Base-by-base conservation (phyloP, 2,888 invertebrate genomes). In the Cheilosia pagana region DNA sequence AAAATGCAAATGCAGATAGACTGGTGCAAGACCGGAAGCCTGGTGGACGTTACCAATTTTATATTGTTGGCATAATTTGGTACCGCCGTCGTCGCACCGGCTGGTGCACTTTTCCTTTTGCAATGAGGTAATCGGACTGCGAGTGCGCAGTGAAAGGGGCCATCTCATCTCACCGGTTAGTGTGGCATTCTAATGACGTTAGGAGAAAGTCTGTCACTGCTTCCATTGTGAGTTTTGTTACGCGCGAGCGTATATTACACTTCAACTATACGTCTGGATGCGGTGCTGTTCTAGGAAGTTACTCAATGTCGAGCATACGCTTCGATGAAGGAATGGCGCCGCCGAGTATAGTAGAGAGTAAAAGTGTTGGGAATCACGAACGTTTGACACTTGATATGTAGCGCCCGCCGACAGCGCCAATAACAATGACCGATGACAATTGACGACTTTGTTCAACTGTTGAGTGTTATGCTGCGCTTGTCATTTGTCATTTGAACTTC, bases 141-240 rank as follows among this genome's bases (percentile, higher is more conserved):
- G 19, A 71, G 48, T 77, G 21, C 68, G 52, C 50, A 70, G 75
- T 81, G 78, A 83, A 83, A 83, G 78, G 83, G 43, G 63, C 59
- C 10, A n/a, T 45, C 43, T 45, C 59, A 59, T 31, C 45, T 35
- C 35, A 35, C 35, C 35, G 35, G 31, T 35, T 12, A 43, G n/a
- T 57, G 35, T 67, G 53, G 60, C 41, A 81, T 76, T 76, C 70
- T 59, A 77, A 35, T 52, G 52, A 21, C 39, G 62, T 68, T 67
- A 1, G 25, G 83, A 70, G 83, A 83, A 83, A 83, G 83, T 78
- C 60, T 70, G 35, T 59, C 4, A 3, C 2, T 48, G 35, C 16
- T 21, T 67, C 31, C 23, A 48, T 71, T 55, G 43, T 67, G 10
- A 48, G 67, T 55, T 60, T 28, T 21, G 28, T 39, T 76, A 21